These are phyloP conservation scores for Acleris cristana DNA, from an alignment of 2,888 invertebrate genomes.

Conservation along the genomic window DNA sequence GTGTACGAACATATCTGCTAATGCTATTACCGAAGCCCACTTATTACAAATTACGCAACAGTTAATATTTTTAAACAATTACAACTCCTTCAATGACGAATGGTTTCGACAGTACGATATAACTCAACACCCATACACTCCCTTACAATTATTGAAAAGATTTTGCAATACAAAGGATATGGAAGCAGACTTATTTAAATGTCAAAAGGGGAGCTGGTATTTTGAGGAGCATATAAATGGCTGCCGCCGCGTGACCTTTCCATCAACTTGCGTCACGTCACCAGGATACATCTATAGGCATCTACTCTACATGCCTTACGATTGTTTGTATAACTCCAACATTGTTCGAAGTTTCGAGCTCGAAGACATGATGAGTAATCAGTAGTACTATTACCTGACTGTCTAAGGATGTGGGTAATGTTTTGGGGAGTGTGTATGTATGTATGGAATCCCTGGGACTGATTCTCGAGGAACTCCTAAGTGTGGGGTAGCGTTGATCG, in stretches of 20 bases:
- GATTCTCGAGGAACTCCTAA: no score
- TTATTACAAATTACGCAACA: slow-evolving; percentile 8
- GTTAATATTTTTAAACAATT: slow-evolving; percentile 3
- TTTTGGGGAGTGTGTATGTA: no score
- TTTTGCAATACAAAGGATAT: slow-evolving; percentile 4
- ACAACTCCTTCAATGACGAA: slow-evolving; percentile 2
- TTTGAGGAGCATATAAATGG: slow-evolving; percentile 64
- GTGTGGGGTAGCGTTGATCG: no score
- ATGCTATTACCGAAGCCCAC: slow-evolving; percentile 24
- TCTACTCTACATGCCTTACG: slow-evolving; percentile 49
- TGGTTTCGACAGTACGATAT: slow-evolving; percentile 1
- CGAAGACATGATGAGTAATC: no score
- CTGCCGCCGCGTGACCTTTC: slow-evolving; percentile 41
- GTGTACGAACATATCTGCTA: slow-evolving; percentile 22
- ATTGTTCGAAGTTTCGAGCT: no score
- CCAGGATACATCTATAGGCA: slow-evolving; percentile 52
- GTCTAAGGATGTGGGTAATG: no score
- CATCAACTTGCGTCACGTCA: slow-evolving; percentile 51
- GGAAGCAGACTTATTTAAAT: slow-evolving; percentile 47
- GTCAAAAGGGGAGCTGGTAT: slow-evolving; percentile 65
- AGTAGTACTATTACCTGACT: no score
- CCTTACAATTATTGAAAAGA: slow-evolving; percentile 7
- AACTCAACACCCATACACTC: slow-evolving; percentile 13
- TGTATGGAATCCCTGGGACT: no score
- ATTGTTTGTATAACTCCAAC: neutral